Evolutionary conservation across 1,140 invertebrate genomes (phyloP).

Genomic region (Hydropsyche tenuis): DNA sequence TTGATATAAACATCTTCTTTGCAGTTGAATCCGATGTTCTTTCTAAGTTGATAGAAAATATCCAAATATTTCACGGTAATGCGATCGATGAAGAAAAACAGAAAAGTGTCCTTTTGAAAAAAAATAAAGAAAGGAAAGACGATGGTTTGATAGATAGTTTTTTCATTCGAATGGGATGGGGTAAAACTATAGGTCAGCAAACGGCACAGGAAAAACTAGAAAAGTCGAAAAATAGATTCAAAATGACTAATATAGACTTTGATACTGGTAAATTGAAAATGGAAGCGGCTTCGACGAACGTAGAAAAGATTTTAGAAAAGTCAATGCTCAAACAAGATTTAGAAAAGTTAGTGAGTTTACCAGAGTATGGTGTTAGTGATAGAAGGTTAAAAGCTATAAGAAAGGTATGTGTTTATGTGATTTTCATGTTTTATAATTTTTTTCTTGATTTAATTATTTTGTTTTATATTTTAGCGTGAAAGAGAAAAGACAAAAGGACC

Average conservation of each 20-base stretch:
- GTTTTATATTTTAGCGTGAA: slow-evolving; percentile 60
- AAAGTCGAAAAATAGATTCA: slow-evolving; percentile 50
- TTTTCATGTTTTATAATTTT: neutral
- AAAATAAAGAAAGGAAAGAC: slow-evolving; percentile 25
- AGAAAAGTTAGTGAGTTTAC: slow-evolving; percentile 69
- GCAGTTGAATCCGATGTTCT: slow-evolving; percentile 37
- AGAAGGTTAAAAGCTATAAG: slow-evolving; percentile 66
- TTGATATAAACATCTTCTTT: slow-evolving; percentile 20
- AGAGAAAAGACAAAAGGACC: slow-evolving; percentile 81
- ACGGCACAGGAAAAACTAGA: slow-evolving; percentile 45
- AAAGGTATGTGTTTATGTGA: slow-evolving; percentile 59
- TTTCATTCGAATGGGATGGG: slow-evolving; percentile 43
- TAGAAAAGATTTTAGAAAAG: slow-evolving; percentile 68
- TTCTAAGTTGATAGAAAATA: slow-evolving; percentile 28
- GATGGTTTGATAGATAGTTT: slow-evolving; percentile 40
- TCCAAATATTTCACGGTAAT: slow-evolving; percentile 32
- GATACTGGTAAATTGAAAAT: slow-evolving; percentile 61
- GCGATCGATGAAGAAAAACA: slow-evolving; percentile 32
- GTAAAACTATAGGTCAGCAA: slow-evolving; percentile 40
- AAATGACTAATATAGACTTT: slow-evolving; percentile 58
- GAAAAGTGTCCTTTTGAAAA: neutral
- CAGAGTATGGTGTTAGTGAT: slow-evolving; percentile 67
- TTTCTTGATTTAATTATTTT: slow-evolving; percentile 25
- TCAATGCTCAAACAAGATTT: slow-evolving; percentile 71
- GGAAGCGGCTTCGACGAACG: slow-evolving; percentile 59